A percentile compares a stretch with the other conserved stretches of the same genome.
Conservation (phyloP, 2,113 vertebrate species). For the Pongo pygmaeus region DNA sequence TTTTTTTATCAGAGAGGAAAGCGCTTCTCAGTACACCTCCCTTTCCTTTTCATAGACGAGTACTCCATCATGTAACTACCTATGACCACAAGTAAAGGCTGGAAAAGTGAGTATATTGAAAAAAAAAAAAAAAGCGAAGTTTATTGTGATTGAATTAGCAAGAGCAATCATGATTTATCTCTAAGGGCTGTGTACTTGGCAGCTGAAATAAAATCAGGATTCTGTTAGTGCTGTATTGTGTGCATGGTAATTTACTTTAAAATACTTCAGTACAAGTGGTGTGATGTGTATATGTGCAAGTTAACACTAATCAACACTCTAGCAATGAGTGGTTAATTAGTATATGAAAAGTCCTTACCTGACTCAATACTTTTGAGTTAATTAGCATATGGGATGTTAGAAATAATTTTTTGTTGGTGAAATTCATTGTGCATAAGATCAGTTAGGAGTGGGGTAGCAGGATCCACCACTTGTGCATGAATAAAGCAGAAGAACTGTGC, state of each 20-base stretch:
- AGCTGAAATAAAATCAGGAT: slow-evolving; percentile 63
- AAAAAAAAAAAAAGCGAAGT: not conserved
- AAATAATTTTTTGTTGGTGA: slow-evolving; percentile 40
- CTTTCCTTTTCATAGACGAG: not conserved
- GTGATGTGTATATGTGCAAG: slow-evolving; percentile 19
- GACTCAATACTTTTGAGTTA: slow-evolving; percentile 59
- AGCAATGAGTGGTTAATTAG: slow-evolving; percentile 64
- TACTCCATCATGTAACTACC: not conserved
- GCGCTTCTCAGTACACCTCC: not conserved
- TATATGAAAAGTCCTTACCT: slow-evolving; percentile 67
- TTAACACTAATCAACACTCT: slow-evolving; percentile 54
- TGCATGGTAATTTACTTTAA: slow-evolving; percentile 46
- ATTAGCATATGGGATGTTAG: slow-evolving; percentile 53
- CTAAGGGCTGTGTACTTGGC: not conserved
- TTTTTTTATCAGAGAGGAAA: not conserved
- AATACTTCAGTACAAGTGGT: slow-evolving; percentile 49
- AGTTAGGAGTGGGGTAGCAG: not conserved
- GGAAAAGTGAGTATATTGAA: not conserved
- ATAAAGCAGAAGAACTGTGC: not conserved
- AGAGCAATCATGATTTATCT: not conserved
- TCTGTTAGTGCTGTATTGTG: not conserved
- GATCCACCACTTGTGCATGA: not conserved
- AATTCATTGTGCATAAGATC: slow-evolving; percentile 25
- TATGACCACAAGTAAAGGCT: not conserved
- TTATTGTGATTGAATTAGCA: slow-evolving; percentile 9